A percentile compares a stretch with the other conserved stretches of the same genome.
Evolutionary conservation across 2,888 invertebrate species (phyloP).

Genomic region (Coenonympha glycerion): DNA sequence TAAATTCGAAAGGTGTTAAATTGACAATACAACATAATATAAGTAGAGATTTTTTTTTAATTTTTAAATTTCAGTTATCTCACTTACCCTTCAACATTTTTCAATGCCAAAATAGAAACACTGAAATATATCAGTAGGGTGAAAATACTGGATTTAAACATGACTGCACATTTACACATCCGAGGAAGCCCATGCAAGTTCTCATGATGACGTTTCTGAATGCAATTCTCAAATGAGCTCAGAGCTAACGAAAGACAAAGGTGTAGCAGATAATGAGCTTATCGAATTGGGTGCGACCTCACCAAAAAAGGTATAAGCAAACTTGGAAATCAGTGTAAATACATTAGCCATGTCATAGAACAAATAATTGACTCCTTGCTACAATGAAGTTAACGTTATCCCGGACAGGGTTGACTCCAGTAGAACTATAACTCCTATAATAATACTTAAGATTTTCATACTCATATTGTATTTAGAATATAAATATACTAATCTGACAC

Average conservation of each 20-base stretch:
- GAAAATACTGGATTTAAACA: constrained; percentile 55
- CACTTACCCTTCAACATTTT: constrained; percentile 58
- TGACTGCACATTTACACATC: constrained; percentile 39
- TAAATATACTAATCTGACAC: too few relatives aligned
- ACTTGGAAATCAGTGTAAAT: constrained; percentile 60
- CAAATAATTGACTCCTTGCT: constrained; percentile 29
- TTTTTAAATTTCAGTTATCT: background rate
- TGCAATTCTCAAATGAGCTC: constrained; percentile 52
- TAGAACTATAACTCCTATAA: too few relatives aligned
- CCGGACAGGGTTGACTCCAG: constrained; percentile 13
- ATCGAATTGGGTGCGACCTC: constrained; percentile 57
- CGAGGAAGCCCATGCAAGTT: constrained; percentile 10
- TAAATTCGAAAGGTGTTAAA: too few relatives aligned
- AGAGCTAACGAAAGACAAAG: constrained; percentile 42
- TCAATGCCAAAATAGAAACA: constrained; percentile 48
- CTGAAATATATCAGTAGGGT: constrained; percentile 45
- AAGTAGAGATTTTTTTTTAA: too few relatives aligned
- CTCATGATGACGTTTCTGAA: constrained; percentile 38
- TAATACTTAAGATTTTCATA: background rate
- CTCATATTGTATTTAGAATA: too few relatives aligned
- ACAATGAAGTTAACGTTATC: constrained; percentile 26
- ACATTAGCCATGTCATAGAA: constrained; percentile 37
- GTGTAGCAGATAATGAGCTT: constrained; percentile 42
- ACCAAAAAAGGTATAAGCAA: constrained; percentile 60
- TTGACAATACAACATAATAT: too few relatives aligned